Percentiles rank a stretch among this genome's conserved stretches.
Evolutionary conservation across 2,797 vertebrate species (phyloP).

Genomic region (Gastrophryne carolinensis): DNA sequence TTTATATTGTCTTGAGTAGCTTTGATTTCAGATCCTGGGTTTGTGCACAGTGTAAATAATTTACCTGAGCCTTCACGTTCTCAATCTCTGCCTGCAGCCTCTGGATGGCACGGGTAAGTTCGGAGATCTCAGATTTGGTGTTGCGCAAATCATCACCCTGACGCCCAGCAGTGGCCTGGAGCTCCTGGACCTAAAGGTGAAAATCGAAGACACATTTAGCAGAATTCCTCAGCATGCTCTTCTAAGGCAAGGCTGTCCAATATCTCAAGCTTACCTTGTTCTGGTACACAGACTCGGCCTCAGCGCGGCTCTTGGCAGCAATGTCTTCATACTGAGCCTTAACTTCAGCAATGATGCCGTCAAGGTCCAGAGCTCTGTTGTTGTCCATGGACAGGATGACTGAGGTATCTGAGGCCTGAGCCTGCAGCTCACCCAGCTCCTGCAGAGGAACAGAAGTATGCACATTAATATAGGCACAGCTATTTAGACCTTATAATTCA

Average conservation of each 20-base stretch:
- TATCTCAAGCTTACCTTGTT: constrained; percentile 73
- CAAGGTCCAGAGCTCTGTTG: constrained; percentile 68
- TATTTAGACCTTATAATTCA: too few relatives aligned
- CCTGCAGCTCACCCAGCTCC: constrained; percentile 69
- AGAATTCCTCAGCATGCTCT: too few relatives aligned
- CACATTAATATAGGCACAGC: too few relatives aligned
- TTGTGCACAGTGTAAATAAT: too few relatives aligned
- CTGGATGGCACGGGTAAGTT: constrained; percentile 86
- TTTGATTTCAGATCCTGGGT: too few relatives aligned
- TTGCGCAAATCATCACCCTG: constrained; percentile 67
- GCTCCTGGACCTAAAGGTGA: constrained; percentile 63
- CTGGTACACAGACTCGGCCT: constrained; percentile 89
- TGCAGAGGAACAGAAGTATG: constrained; percentile 39
- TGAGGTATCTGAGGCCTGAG: constrained; percentile 68
- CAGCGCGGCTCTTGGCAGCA: constrained; percentile 74
- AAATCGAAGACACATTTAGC: neutral
- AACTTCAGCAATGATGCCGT: constrained; percentile 71
- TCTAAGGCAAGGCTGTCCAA: too few relatives aligned
- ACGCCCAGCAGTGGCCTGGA: constrained; percentile 68
- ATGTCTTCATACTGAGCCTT: constrained; percentile 71
- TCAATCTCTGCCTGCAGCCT: constrained; percentile 87
- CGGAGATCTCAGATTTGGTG: constrained; percentile 82
- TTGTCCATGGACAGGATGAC: constrained; percentile 76
- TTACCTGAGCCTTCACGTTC: constrained; percentile 83
- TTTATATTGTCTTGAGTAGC: too few relatives aligned